These are phyloP conservation scores for Patagioenas fasciata DNA, from an alignment of 2,113 vertebrate genomes.

Conservation along the genomic window DNA sequence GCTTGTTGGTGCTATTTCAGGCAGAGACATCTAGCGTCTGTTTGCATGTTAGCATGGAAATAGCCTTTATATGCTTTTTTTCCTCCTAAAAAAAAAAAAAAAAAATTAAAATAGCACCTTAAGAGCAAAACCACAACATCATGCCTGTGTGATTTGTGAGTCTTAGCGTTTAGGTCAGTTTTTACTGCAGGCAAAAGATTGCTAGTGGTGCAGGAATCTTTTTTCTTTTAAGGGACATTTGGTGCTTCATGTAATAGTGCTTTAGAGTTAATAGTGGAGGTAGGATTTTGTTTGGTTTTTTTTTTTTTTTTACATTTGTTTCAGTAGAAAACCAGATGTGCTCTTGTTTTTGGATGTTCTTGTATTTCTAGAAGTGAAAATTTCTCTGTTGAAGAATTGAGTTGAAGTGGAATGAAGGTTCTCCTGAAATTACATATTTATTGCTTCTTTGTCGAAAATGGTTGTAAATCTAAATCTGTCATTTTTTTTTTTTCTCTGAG, in stretches of 20 bases:
- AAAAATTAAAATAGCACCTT: neutral
- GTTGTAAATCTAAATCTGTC: neutral
- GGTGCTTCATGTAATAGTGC: neutral
- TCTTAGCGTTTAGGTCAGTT: neutral
- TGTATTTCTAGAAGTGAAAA: neutral
- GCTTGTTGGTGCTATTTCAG: neutral
- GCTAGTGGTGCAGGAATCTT: neutral
- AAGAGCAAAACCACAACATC: neutral
- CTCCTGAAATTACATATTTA: neutral
- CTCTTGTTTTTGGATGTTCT: neutral
- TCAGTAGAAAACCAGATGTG: neutral
- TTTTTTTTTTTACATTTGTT: neutral
- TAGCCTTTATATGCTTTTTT: neutral
- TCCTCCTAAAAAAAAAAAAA: neutral
- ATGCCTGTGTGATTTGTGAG: neutral
- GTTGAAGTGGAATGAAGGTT: neutral
- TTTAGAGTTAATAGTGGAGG: neutral
- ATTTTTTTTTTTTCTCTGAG: neutral
- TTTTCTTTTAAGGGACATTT: neutral
- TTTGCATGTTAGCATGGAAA: neutral
- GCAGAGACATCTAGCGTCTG: neutral
- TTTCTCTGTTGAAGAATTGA: neutral
- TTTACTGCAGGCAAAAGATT: neutral
- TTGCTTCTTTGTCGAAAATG: neutral
- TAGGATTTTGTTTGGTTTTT: too few relatives aligned